phyloP scores from a whole-genome alignment of 2,888 invertebrate species.

The Ceratothoa steindachneri region DNA sequence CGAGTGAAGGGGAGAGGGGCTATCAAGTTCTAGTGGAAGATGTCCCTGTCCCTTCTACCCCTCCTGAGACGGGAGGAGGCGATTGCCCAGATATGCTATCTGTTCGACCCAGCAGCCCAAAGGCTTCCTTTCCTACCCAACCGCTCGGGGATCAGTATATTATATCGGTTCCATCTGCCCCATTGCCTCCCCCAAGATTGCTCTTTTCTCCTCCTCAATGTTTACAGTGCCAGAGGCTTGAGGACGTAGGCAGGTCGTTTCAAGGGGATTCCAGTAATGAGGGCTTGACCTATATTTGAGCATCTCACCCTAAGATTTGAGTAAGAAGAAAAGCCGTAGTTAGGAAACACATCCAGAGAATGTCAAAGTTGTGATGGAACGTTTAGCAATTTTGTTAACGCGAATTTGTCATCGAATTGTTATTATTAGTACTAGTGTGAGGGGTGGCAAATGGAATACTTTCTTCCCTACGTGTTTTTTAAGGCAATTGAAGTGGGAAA shows the following conservation, averaged over 20 bases:
- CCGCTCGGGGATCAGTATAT: neutral
- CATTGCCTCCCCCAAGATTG: slow-evolving; percentile 3
- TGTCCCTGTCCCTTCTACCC: neutral
- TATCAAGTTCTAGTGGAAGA: neutral
- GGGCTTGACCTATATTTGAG: neutral
- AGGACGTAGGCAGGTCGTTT: too few relatives aligned
- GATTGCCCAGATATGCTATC: neutral
- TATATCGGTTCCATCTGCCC: neutral
- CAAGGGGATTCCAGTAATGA: neutral
- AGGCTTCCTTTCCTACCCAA: neutral
- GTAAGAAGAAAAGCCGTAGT: too few relatives aligned
- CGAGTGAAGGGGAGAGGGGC: neutral
- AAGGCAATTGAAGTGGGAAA: too few relatives aligned
- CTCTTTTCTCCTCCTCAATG: neutral
- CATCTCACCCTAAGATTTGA: too few relatives aligned
- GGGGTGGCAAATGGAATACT: too few relatives aligned
- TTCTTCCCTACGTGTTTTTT: too few relatives aligned
- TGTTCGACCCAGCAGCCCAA: neutral
- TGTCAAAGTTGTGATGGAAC: too few relatives aligned
- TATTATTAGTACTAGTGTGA: too few relatives aligned
- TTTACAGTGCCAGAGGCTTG: slow-evolving; percentile 12
- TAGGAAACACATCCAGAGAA: too few relatives aligned
- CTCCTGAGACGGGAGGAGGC: neutral
- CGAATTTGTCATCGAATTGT: too few relatives aligned
- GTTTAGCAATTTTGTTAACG: too few relatives aligned